Percentiles rank a stretch among this genome's conserved stretches.
Evolutionary conservation across 2,797 vertebrate species (phyloP).

Genomic region (Lagorchestes hirsutus): DNA sequence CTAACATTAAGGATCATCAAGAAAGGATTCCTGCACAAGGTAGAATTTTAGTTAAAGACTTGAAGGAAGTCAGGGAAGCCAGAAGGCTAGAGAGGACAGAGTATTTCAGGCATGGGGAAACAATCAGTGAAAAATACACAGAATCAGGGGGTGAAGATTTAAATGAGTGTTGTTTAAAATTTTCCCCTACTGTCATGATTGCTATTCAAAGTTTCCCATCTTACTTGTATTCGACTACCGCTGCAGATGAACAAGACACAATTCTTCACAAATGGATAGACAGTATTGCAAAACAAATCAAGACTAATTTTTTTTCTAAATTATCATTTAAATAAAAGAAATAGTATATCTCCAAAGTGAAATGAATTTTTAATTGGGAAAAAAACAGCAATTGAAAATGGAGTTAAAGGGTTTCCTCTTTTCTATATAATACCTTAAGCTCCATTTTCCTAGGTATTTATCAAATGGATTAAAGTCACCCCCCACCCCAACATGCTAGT

Average conservation of each 20-base stretch:
- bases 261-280: neutral
- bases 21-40: neutral
- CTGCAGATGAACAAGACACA: neutral
- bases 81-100: neutral
- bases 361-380: constrained; percentile 2
- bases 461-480: constrained; percentile 40
- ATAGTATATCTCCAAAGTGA: neutral
- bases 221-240: constrained; percentile 9
- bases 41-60: neutral
- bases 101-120: neutral
- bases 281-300: constrained; percentile 25
- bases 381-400: neutral
- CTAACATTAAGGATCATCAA: neutral
- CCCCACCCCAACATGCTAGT: constrained; percentile 41
- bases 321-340: constrained; percentile 8
- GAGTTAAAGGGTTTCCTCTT: constrained; percentile 45
- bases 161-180: neutral
- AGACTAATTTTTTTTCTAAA: neutral
- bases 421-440: constrained; percentile 55
- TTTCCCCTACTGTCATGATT: neutral
- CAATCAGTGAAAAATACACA: neutral
- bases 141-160: neutral
- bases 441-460: constrained; percentile 65
- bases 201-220: neutral
- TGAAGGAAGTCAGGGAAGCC: neutral